These are phyloP conservation scores for Deroplatys truncata DNA, from an alignment of 2,888 invertebrate genomes.

Conservation along the genomic window DNA sequence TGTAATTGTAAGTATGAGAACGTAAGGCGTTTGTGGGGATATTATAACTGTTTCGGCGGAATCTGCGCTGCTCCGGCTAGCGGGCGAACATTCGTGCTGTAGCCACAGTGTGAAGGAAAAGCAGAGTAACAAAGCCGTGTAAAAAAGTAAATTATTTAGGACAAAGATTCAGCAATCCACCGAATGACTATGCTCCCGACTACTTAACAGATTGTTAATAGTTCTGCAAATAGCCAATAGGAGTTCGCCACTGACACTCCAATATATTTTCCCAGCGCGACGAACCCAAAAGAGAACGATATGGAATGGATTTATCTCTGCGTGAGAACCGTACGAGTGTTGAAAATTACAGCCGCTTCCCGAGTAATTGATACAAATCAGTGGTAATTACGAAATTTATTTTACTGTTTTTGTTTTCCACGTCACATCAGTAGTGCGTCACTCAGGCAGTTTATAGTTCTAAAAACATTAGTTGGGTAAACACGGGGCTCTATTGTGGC, in stretches of 20 bases:
- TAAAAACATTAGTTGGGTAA: background rate
- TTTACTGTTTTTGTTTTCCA: background rate
- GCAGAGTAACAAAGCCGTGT: too few relatives aligned
- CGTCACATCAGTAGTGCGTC: background rate
- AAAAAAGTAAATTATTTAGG: too few relatives aligned
- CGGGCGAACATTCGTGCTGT: too few relatives aligned
- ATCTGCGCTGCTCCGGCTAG: too few relatives aligned
- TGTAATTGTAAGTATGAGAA: too few relatives aligned
- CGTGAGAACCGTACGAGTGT: background rate
- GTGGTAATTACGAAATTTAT: background rate
- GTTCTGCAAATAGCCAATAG: background rate
- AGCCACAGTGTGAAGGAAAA: too few relatives aligned
- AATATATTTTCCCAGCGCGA: background rate
- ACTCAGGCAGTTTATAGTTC: background rate
- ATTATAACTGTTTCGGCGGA: too few relatives aligned
- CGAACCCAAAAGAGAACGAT: background rate
- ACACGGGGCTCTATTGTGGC: background rate
- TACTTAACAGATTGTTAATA: background rate
- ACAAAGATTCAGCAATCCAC: too few relatives aligned
- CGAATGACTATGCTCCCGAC: too few relatives aligned
- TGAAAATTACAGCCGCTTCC: background rate
- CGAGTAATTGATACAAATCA: background rate
- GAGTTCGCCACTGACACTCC: background rate
- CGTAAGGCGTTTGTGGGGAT: too few relatives aligned
- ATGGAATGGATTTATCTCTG: background rate